Base-by-base conservation (phyloP, 2,888 invertebrate species). In the Dynastes maya region DNA sequence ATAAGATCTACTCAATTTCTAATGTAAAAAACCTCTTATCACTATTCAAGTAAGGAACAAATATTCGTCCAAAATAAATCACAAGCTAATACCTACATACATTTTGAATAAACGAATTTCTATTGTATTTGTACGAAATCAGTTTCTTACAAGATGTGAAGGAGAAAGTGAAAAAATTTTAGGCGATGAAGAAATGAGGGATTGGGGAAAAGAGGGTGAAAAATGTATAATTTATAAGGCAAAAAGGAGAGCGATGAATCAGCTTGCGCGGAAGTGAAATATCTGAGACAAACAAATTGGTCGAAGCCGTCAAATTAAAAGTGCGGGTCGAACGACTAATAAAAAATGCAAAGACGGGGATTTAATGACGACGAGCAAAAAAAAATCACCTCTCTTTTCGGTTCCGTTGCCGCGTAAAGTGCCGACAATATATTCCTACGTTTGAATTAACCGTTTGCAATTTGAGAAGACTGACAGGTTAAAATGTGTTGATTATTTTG, bases 261-360 rank as follows among this genome's bases (percentile, higher is more conserved):
- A 27, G 29, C 5, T 29, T 4, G 29, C 29, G 29, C 27, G 11
- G 13, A 61, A 3, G 27, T 29, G 61, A 22, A 61, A 61, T 61
- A 61, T 29, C 29, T 27, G 11, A 61, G 27, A 61, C 61, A 61
- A 61, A 61, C 61, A 22, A 61, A 61, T 61, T 27, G 61, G 61
- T 11, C 3, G 22, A 61, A 29, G 29, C 61, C 22, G 27, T 61
- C 61, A 27, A 61, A 61, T 29, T 22, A 61, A 61, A 61, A 27
- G 27, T 27, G 22, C 11, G 29, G 29, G 61, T 22, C 61, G 29
- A 61, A 9, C 22, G 2, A 8, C 61, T 61, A 61, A 27, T 61
- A 27, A 61, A 61, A 61, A 61, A 61, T 27, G 27, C 13, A 61
- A 29, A 61, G 22, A 27, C 11, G 27, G 22, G 13, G 61, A 61